Percentiles rank a stretch among this genome's conserved stretches.
phyloP scores from a whole-genome alignment of 1,140 invertebrate species.

The Bursaphelenchus mucronatus region DNA sequence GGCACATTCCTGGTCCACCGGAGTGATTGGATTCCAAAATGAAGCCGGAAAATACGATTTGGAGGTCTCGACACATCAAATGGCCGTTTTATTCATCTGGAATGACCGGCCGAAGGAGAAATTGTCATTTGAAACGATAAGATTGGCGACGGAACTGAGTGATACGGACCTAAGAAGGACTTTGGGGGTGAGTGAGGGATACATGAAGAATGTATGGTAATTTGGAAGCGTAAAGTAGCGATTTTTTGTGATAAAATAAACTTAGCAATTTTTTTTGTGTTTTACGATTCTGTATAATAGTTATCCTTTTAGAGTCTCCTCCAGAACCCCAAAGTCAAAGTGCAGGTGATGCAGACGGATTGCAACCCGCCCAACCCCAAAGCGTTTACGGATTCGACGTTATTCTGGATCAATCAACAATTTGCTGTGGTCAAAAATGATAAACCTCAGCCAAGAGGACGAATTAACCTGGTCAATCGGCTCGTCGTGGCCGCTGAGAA shows the following conservation, averaged over 20 bases:
- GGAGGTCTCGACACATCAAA: conserved; percentile 98
- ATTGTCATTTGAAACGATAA: conserved; percentile 88
- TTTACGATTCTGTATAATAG: no score
- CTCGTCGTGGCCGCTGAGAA: conserved; percentile 37
- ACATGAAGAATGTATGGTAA: neutral
- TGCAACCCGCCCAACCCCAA: conserved; percentile 26
- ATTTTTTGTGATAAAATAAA: conserved; percentile 5
- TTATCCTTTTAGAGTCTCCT: conserved; percentile 44
- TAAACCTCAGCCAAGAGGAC: conserved; percentile 42
- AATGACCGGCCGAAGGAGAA: conserved; percentile 79
- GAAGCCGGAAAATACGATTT: conserved; percentile 84
- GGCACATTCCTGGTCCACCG: conserved; percentile 99
- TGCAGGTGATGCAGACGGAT: conserved; percentile 44
- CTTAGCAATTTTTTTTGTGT: no score
- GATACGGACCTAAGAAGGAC: conserved; percentile 89
- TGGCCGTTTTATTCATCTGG: conserved; percentile 98
- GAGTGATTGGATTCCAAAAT: conserved; percentile 88
- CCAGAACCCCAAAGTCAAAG: conserved; percentile 35
- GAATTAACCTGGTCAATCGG: conserved; percentile 42
- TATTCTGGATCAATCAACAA: conserved; percentile 44
- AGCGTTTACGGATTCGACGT: conserved; percentile 48
- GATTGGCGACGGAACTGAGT: conserved; percentile 89
- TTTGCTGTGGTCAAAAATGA: conserved; percentile 27
- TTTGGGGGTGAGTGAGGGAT: conserved; percentile 70
- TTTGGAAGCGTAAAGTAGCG: no score